A percentile compares a stretch with the other conserved stretches of the same genome.
Conservation (phyloP, 2,888 invertebrate genomes). For the Drosophila borealis region DNA sequence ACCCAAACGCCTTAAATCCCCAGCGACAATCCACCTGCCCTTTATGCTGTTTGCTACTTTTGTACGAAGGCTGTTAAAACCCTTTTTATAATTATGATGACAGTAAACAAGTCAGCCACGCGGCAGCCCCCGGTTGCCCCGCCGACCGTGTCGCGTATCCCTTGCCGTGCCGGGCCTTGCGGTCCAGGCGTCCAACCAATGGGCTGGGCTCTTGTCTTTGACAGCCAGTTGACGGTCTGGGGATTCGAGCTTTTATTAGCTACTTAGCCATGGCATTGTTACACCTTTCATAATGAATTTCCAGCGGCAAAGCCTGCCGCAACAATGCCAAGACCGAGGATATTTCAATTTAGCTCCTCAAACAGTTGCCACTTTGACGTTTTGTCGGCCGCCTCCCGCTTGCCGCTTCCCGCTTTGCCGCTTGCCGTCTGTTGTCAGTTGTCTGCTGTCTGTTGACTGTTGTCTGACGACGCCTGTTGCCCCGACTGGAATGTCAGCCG, state of each 20-base stretch:
- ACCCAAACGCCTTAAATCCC: conserved; percentile 41
- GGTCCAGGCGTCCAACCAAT: conserved; percentile 12
- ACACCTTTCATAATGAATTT: conserved; percentile 74
- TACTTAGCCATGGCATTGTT: conserved; percentile 75
- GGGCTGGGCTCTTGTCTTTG: conserved; percentile 48
- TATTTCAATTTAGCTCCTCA: conserved; percentile 79
- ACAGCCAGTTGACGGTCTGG: conserved; percentile 29
- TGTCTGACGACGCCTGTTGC: conserved; percentile 52
- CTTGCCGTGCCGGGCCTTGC: not conserved
- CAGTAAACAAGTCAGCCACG: conserved; percentile 71
- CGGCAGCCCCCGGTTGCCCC: conserved; percentile 7
- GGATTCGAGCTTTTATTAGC: conserved; percentile 73
- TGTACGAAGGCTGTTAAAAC: conserved; percentile 66
- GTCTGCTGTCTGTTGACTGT: conserved; percentile 37
- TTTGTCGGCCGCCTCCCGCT: conserved; percentile 48
- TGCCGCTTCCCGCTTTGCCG: conserved; percentile 22
- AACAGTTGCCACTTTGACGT: conserved; percentile 79
- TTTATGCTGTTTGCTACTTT: conserved; percentile 55
- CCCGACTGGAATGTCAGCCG: conserved; percentile 65
- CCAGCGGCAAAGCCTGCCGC: conserved; percentile 51
- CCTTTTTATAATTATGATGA: conserved; percentile 79
- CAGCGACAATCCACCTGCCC: conserved; percentile 62
- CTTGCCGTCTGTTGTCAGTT: conserved; percentile 9
- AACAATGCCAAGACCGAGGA: conserved; percentile 73
- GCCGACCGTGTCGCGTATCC: not conserved